Conservation (phyloP, 2,113 vertebrate species). For the Carassius gibelio region DNA sequence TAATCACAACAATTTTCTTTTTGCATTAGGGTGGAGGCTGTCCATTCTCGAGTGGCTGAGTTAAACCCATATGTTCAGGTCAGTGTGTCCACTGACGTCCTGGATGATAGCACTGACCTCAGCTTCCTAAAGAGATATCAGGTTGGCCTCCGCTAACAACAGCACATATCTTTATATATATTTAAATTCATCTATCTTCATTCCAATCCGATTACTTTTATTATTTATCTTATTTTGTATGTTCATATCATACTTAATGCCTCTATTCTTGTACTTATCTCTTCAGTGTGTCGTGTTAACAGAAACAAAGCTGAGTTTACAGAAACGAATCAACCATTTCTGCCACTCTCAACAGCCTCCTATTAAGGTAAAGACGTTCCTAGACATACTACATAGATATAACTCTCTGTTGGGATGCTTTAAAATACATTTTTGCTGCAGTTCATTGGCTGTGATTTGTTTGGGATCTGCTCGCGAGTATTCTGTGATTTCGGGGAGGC, state of each 20-base stretch:
- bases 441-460: slow-evolving; percentile 91
- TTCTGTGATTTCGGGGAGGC: slow-evolving; percentile 97
- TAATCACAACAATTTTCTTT: slow-evolving; percentile 12
- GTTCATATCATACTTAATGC: background rate
- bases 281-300: slow-evolving; percentile 93
- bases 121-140: slow-evolving; percentile 88
- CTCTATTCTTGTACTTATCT: slow-evolving; percentile 42
- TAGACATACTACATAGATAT: slow-evolving; percentile 9
- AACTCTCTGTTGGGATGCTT: background rate
- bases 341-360: slow-evolving; percentile 88
- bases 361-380: slow-evolving; percentile 82
- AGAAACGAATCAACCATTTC: slow-evolving; percentile 90
- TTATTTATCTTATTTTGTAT: background rate
- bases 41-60: slow-evolving; percentile 84
- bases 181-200: background rate
- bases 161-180: no score
- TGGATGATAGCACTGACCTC: slow-evolving; percentile 86
- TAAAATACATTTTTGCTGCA: slow-evolving; percentile 59
- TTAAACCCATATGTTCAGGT: slow-evolving; percentile 95
- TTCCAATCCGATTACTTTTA: background rate
- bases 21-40: slow-evolving; percentile 84
- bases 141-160: slow-evolving; percentile 67
- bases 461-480: slow-evolving; percentile 89
- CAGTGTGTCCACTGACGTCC: slow-evolving; percentile 76
- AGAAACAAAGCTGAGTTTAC: slow-evolving; percentile 82